Percentiles rank a stretch among this genome's conserved stretches.
Evolutionary conservation across 2,888 invertebrate genomes (phyloP).

Genomic region (Litoditis marina): DNA sequence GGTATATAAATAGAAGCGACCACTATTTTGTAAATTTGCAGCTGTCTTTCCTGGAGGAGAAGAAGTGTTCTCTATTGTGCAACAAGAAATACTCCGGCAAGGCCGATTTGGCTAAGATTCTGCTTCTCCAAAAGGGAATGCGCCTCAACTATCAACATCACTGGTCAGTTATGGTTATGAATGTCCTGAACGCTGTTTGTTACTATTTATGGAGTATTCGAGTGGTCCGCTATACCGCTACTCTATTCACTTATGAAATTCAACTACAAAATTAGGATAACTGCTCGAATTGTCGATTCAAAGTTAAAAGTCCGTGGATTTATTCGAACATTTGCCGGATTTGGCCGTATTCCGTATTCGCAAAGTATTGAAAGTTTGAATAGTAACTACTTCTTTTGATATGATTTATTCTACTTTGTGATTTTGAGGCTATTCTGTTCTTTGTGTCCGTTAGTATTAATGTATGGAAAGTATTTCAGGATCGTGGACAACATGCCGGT

Average conservation of each 20-base stretch:
- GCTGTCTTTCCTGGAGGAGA: slow-evolving; percentile 77
- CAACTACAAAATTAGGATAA: no score
- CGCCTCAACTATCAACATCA: slow-evolving; percentile 95
- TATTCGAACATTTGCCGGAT: no score
- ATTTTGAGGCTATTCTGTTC: background rate
- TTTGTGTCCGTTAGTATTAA: background rate
- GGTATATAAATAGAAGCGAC: background rate
- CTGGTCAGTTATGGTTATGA: slow-evolving; percentile 69
- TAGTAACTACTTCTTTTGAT: no score
- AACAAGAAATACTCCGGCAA: slow-evolving; percentile 72
- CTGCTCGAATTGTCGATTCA: no score
- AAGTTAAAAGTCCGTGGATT: no score
- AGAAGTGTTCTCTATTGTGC: slow-evolving; percentile 65
- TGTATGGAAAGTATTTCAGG: slow-evolving; percentile 59
- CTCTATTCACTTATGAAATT: no score
- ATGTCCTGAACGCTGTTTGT: background rate
- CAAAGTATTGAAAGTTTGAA: no score
- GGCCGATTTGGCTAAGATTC: slow-evolving; percentile 70
- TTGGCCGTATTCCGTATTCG: no score
- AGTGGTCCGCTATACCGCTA: no score
- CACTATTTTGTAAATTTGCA: slow-evolving; percentile 60
- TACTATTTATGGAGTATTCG: background rate
- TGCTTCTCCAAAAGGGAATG: slow-evolving; percentile 84
- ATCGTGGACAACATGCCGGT: slow-evolving; percentile 93
- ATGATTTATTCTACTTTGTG: no score